Conservation (phyloP, 1,140 invertebrate species). For the Periplaneta americana region DNA sequence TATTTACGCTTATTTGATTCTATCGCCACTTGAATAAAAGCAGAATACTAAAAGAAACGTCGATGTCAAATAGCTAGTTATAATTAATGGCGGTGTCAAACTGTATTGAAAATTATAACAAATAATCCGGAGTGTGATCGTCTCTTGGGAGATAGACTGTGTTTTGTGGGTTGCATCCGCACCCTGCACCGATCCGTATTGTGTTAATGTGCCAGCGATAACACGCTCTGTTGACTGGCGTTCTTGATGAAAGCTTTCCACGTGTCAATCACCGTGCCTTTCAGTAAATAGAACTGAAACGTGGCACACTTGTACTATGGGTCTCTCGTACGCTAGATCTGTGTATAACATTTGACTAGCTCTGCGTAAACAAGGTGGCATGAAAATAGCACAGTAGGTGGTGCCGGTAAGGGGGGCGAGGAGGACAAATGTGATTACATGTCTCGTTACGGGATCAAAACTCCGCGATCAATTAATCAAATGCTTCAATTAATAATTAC, state of each 20-base stretch:
- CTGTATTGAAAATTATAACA: too few relatives aligned
- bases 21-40: too few relatives aligned
- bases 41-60: too few relatives aligned
- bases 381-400: neutral
- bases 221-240: neutral
- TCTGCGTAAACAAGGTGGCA: neutral
- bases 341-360: neutral
- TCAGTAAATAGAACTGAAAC: neutral
- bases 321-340: neutral
- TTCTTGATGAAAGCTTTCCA: neutral
- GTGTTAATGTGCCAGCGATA: neutral
- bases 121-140: too few relatives aligned
- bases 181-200: neutral
- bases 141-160: too few relatives aligned
- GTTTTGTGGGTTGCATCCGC: neutral
- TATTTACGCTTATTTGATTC: too few relatives aligned
- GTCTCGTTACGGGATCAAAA: neutral
- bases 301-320: neutral
- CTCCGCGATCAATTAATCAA: neutral
- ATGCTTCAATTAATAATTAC: neutral
- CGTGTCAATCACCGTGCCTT: neutral
- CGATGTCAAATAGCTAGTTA: too few relatives aligned
- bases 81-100: too few relatives aligned
- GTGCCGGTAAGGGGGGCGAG: too few relatives aligned
- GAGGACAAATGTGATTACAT: neutral